phyloP scores from a whole-genome alignment of 1,140 invertebrate genomes.

The Argopecten irradians region DNA sequence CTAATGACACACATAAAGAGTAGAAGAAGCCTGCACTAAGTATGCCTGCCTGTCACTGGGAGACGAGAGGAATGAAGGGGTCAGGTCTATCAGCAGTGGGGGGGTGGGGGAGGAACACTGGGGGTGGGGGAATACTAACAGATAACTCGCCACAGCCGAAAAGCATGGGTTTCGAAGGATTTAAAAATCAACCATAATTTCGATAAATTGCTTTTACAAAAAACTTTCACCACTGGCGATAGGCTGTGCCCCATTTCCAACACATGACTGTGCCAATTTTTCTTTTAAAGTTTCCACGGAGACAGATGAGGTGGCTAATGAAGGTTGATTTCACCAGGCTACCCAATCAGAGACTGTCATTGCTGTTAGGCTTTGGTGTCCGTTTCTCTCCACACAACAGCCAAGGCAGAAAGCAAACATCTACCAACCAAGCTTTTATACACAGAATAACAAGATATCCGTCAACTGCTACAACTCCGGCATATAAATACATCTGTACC shows the following conservation, averaged over 20 bases:
- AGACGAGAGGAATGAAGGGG: background rate
- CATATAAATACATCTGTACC: too few species aligned
- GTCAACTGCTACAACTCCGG: too few species aligned
- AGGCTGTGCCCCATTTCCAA: background rate
- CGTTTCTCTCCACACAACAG: background rate
- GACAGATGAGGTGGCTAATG: constrained; percentile 14
- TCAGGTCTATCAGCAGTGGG: background rate
- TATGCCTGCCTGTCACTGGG: background rate
- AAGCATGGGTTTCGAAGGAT: background rate
- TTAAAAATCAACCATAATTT: background rate
- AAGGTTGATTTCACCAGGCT: background rate
- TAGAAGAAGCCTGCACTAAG: background rate
- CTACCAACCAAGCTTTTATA: background rate
- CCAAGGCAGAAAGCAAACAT: background rate
- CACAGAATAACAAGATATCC: background rate
- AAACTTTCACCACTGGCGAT: background rate
- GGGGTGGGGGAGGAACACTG: background rate
- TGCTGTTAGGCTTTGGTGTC: background rate
- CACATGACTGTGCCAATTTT: background rate
- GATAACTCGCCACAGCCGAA: background rate
- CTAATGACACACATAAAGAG: background rate
- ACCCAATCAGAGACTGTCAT: constrained; percentile 1
- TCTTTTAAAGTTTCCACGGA: constrained; percentile 1
- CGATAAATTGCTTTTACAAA: background rate
- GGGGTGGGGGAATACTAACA: background rate